A percentile compares a stretch with the other conserved stretches of the same genome.
phyloP scores from a whole-genome alignment of 2,888 invertebrate species.

The Tipula unca region DNA sequence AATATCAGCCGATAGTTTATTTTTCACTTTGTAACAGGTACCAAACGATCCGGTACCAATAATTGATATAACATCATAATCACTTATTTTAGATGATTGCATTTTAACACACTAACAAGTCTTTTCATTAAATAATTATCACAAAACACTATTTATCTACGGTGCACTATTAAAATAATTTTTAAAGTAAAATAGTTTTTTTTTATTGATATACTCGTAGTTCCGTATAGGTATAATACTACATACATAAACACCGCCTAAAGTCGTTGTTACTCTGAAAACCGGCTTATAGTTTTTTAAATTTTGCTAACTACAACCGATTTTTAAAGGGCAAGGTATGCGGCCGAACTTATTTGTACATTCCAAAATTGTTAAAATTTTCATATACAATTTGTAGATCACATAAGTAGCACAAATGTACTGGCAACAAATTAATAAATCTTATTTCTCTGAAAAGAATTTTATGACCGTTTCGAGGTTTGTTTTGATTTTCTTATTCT shows the following conservation, averaged over 20 bases:
- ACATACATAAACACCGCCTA: not conserved
- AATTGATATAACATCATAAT: conserved; percentile 50
- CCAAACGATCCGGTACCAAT: conserved; percentile 52
- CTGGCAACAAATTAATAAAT: not conserved
- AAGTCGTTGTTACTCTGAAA: not conserved
- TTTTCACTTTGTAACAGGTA: conserved; percentile 51
- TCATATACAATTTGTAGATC: too few species aligned
- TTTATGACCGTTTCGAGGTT: not conserved
- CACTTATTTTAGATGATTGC: conserved; percentile 28
- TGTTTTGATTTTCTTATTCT: not conserved
- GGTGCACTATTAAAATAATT: not conserved
- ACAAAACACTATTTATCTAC: not conserved
- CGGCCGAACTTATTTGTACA: not conserved
- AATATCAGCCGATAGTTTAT: conserved; percentile 46
- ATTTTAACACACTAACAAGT: not conserved
- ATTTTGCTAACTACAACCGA: not conserved
- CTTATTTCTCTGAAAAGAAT: not conserved
- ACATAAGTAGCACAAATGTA: not conserved
- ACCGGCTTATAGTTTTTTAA: not conserved
- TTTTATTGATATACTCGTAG: not conserved
- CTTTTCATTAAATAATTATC: not conserved
- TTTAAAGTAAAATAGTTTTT: not conserved
- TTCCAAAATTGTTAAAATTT: not conserved
- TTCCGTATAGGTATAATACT: too few species aligned
- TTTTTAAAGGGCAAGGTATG: not conserved